Base-by-base conservation (phyloP, 1,140 invertebrate species). In the Geopemphigus sp. region DNA sequence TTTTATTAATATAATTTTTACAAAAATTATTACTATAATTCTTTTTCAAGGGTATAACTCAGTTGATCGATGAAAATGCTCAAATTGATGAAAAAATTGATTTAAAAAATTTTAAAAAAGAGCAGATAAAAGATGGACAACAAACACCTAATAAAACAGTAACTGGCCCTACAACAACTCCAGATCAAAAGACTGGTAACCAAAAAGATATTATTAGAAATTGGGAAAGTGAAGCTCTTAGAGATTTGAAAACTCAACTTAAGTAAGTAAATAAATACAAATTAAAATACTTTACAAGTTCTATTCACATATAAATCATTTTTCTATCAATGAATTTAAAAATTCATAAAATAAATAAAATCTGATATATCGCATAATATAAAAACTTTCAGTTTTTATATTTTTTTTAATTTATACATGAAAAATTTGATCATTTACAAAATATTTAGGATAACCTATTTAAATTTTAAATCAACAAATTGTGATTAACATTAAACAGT, bases 241-340 rank as follows among this genome's bases (percentile, higher is more conserved):
- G 95, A 83, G 95, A 98, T 85, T 87, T 97, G 26, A 94, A 94
- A 84, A 91, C 92, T 80, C 95, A 98, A 87, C 87, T 98, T 17
- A 98, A 98, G 94, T 96, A 89, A 86, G 89, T 87, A 56, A 76
- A 50, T 50, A 50, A 8, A 64, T 63, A 32, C 47, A 45, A 45
- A 45, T 11, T 50, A 12, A 12, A 11, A 80, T 73, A 15, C 4
- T 22, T 50, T 29, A 39, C 17, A 47, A 15, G 22, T 47, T 50
- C 8, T 14, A 54, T 24, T 50, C 45, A 5, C 45, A 19, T 22
- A 54, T 29, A 8, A 54, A 4, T 39, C 32, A 39, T 39, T 39
- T 39, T 39, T 39, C 32, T 39, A 3, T 39, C 32, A 39, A 4
- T 4, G 32, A 4, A 39, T 39, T 39, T 39, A 4, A 8, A 39